phyloP scores from a whole-genome alignment of 2,888 invertebrate genomes.

The Hylaea fasciaria region DNA sequence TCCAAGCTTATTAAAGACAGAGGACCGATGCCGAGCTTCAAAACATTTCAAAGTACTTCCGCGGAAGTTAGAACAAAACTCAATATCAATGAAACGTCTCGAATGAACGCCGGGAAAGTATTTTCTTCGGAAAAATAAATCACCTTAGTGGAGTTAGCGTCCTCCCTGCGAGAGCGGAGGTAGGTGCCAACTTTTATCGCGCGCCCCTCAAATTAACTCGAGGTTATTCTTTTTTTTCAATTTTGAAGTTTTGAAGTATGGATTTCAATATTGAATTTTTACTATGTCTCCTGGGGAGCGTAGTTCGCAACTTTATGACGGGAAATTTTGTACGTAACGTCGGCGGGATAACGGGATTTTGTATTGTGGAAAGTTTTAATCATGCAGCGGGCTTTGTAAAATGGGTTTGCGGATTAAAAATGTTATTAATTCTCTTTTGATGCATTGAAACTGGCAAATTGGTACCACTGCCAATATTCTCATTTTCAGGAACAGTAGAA shows the following conservation, averaged over 20 bases:
- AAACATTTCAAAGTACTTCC: slow-evolving; percentile 73
- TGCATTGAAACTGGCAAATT: neutral
- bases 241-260: slow-evolving; percentile 76
- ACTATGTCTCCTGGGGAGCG: slow-evolving; percentile 61
- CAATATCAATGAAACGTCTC: slow-evolving; percentile 77
- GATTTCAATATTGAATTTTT: slow-evolving; percentile 81
- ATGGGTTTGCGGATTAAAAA: slow-evolving; percentile 25
- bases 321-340: slow-evolving; percentile 60
- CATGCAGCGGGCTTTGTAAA: slow-evolving; percentile 33
- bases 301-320: slow-evolving; percentile 52
- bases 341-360: slow-evolving; percentile 31
- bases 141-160: slow-evolving; percentile 72
- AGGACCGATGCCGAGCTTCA: slow-evolving; percentile 59
- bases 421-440: slow-evolving; percentile 16
- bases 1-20: slow-evolving; percentile 70
- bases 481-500: no score
- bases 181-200: slow-evolving; percentile 74
- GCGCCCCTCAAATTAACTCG: slow-evolving; percentile 76
- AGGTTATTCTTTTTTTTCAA: slow-evolving; percentile 66
- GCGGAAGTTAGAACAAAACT: slow-evolving; percentile 75
- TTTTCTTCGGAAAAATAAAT: slow-evolving; percentile 78
- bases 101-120: slow-evolving; percentile 68
- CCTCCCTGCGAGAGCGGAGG: slow-evolving; percentile 70
- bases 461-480: neutral
- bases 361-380: slow-evolving; percentile 40